Evolutionary conservation across 2,888 invertebrate genomes (phyloP).

Genomic region (Conops quadrifasciatus): DNA sequence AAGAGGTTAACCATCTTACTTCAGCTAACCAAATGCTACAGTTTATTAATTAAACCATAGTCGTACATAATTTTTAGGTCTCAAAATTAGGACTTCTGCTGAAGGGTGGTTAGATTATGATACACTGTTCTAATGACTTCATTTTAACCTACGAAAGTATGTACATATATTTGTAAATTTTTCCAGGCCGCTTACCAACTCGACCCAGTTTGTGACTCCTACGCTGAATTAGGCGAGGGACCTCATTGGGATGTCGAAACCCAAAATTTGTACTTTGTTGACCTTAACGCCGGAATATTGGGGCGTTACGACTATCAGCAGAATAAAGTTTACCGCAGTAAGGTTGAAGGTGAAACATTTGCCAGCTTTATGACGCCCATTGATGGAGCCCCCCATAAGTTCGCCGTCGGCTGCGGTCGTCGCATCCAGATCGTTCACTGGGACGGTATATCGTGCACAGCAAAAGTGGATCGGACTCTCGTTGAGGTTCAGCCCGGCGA

Average conservation of each 20-base stretch:
- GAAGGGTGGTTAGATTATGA: no score
- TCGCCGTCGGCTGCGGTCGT: constrained; percentile 70
- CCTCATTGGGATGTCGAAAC: constrained; percentile 73
- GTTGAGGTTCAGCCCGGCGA: constrained; percentile 67
- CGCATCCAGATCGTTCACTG: constrained; percentile 70
- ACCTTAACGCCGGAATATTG: constrained; percentile 64
- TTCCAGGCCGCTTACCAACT: constrained; percentile 62
- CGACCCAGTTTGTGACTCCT: constrained; percentile 59
- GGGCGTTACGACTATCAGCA: constrained; percentile 49
- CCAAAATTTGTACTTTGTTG: constrained; percentile 72
- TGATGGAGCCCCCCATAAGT: constrained; percentile 68
- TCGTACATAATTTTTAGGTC: no score
- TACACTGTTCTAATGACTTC: no score
- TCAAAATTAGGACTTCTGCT: neutral
- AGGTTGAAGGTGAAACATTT: constrained; percentile 60
- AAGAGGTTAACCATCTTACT: no score
- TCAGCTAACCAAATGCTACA: no score
- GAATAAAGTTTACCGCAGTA: constrained; percentile 68
- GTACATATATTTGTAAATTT: no score
- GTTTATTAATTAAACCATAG: no score
- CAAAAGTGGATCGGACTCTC: constrained; percentile 65
- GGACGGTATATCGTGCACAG: constrained; percentile 68
- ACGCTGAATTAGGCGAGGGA: constrained; percentile 70
- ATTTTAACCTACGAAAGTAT: no score
- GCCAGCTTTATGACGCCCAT: constrained; percentile 70